These are phyloP conservation scores for Bibio marci DNA, from an alignment of 2,888 invertebrate species.

Conservation along the genomic window DNA sequence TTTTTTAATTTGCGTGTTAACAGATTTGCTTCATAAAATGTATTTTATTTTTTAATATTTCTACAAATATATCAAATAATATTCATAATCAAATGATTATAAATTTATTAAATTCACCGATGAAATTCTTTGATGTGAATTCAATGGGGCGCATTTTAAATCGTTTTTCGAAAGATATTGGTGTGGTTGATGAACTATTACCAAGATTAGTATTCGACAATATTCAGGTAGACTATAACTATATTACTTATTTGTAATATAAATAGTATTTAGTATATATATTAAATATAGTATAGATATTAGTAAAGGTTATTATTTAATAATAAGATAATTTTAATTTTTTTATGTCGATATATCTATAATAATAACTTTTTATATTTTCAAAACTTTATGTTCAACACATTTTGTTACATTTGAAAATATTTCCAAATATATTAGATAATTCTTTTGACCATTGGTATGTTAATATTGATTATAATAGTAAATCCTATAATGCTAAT, in stretches of 20 bases:
- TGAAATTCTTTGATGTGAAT: conserved; percentile 65
- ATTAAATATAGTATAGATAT: too few species aligned
- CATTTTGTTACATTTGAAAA: too few species aligned
- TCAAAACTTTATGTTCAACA: too few species aligned
- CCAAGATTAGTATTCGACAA: conserved; percentile 42
- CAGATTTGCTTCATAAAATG: conserved; percentile 38
- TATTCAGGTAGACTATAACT: conserved; percentile 25
- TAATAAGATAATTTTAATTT: conserved; percentile 31
- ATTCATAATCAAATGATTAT: conserved; percentile 73
- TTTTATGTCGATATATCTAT: conserved; percentile 18
- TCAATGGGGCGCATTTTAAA: conserved; percentile 51
- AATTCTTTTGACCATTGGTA: conserved; percentile 31
- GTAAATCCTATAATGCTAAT: conserved; percentile 39
- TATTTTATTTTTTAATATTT: conserved; percentile 48
- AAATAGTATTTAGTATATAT: too few species aligned
- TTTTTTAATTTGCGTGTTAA: too few species aligned
- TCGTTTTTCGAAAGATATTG: conserved; percentile 50
- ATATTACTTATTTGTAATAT: too few species aligned
- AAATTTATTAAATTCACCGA: conserved; percentile 51
- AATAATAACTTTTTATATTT: too few species aligned
- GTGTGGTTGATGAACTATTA: conserved; percentile 32
- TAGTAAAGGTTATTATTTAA: too few species aligned
- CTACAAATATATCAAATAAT: conserved; percentile 47
- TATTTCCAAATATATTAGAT: conserved; percentile 26
- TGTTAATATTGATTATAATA: conserved; percentile 43